Evolutionary conservation across 2,888 invertebrate species (phyloP).

Genomic region (Aplocera efformata): DNA sequence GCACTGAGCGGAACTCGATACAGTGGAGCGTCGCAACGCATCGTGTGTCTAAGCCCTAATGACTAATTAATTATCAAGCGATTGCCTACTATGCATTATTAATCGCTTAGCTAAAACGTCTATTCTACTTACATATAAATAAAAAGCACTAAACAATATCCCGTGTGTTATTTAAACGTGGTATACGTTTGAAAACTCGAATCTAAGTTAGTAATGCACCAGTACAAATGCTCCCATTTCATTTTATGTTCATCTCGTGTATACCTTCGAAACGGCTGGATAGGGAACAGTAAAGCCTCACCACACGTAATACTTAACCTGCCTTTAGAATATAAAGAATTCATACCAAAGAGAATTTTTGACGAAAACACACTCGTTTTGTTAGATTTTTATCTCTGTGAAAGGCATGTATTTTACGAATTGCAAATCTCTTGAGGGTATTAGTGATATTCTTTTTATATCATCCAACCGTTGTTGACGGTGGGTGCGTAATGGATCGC

Average conservation of each 20-base stretch:
- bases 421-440: constrained; percentile 11
- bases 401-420: constrained; percentile 22
- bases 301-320: constrained; percentile 51
- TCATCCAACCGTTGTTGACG: constrained; percentile 11
- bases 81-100: too few relatives aligned
- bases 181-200: constrained; percentile 3
- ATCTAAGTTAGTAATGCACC: constrained; percentile 37
- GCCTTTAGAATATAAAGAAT: constrained; percentile 57
- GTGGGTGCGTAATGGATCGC: background rate
- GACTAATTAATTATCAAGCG: too few relatives aligned
- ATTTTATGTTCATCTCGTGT: constrained; percentile 63
- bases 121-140: too few relatives aligned
- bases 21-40: too few relatives aligned
- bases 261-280: constrained; percentile 49
- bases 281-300: constrained; percentile 58
- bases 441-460: constrained; percentile 12
- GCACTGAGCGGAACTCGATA: too few relatives aligned
- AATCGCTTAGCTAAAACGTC: too few relatives aligned
- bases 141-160: background rate
- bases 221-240: constrained; percentile 53
- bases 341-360: constrained; percentile 60
- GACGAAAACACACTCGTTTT: constrained; percentile 48
- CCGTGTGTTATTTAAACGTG: background rate
- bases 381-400: constrained; percentile 43
- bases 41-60: too few relatives aligned